Evolutionary conservation across 2,888 invertebrate genomes (phyloP), one percentile per base, ranked within the genome.

Genomic region (Orthonychiurus folsomi): DNA sequence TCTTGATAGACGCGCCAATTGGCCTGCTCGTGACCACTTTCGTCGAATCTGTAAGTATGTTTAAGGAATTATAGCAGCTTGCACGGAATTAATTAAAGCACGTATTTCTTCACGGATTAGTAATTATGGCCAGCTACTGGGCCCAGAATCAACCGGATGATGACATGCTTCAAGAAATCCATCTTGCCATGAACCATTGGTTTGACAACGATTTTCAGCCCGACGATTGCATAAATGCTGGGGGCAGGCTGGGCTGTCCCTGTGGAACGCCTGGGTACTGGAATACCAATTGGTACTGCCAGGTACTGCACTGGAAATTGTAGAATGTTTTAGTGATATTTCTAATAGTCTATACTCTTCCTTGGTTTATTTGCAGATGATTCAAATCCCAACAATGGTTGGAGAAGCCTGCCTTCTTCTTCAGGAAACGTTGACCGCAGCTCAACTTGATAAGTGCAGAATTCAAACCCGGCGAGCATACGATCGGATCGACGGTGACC

Each of bases 241-340:
- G 64, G 1, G 64, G 64, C 1, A 1, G 20, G 1, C 53, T 26
- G 20, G 28, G 56, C 3, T 64, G 64, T 54, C 64, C 64, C 9
- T 64, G 64, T 58, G 64, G 61, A 1, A 64, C 64, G 3, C 64
- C 64, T n/a, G 64, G 64, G 1, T 52, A 54, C 47, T 64, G 64
- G 64, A 64, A 64, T 55, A 61, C 61, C 0, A 64, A 64, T 24
- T 64, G 64, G 64, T 64, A 61, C 28, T 56, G 56, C 24, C 56
- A 56, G 56, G 56, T 56, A 12, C 5, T n/a, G 3, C 9, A 37
- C 23, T 5, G 54, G 1, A n/a, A 62, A 59, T 59, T 63, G 63
- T 59, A 59, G 18, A 23, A 50, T 20, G 47, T 63, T 3, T 59
- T 59, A 1, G 50, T 50, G 1, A 37, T 63, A 1, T 27, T 63